Conservation (phyloP, 2,113 vertebrate genomes). For the Romanogobio albipinnatus region DNA sequence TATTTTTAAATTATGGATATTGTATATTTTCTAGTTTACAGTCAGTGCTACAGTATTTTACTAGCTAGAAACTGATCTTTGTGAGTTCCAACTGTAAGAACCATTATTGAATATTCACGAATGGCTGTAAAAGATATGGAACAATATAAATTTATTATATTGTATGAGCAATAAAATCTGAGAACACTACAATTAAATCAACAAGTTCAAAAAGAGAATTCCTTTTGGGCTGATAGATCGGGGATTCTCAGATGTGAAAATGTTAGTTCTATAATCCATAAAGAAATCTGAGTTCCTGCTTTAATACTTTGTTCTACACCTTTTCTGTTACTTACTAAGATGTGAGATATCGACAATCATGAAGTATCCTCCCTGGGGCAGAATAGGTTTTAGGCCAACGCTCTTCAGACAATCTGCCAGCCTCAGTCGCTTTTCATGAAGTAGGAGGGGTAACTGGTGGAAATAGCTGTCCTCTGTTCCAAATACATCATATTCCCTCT, state of each 20-base stretch:
- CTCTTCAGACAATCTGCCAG: constrained; percentile 78
- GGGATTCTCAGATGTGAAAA: neutral
- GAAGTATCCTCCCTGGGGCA: constrained; percentile 91
- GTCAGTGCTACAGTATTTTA: too few relatives aligned
- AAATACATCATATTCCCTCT: constrained; percentile 77
- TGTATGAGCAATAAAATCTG: neutral
- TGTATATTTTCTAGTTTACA: too few relatives aligned
- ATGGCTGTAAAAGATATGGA: neutral
- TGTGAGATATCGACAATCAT: constrained; percentile 86
- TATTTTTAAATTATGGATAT: neutral
- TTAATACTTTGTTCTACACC: neutral
- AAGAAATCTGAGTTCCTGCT: neutral
- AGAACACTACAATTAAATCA: neutral
- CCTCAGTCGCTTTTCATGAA: constrained; percentile 79
- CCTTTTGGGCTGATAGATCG: too few relatives aligned
- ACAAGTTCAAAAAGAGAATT: neutral
- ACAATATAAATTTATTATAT: neutral
- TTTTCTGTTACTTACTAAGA: constrained; percentile 80
- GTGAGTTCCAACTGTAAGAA: too few relatives aligned
- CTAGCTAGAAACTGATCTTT: too few relatives aligned
- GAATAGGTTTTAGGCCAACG: constrained; percentile 82
- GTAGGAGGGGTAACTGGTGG: constrained; percentile 72
- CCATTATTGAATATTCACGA: neutral
- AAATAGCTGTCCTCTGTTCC: constrained; percentile 90
- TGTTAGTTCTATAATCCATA: neutral